Evolutionary conservation across 2,797 vertebrate genomes (phyloP), one percentile per base, ranked within the genome.

Genomic region (Crenichthys baileyi): DNA sequence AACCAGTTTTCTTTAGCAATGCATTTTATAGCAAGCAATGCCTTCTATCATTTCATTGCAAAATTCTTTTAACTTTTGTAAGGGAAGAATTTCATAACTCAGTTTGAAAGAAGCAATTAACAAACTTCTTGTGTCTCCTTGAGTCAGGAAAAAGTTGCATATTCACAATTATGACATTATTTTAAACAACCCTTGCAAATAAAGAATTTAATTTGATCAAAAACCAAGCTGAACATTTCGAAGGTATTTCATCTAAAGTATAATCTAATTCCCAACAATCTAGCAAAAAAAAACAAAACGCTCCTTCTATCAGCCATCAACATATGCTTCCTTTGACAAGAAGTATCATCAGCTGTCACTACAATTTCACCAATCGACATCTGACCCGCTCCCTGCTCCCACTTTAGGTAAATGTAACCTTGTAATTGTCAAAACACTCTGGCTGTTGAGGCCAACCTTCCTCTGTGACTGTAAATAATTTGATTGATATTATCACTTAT

Each of bases 391-490:
- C 51, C 3, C 29, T 20, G 2, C 73, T 61, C 44, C 50, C 68
- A 71, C 31, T 70, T 78, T 77, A 80, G 73, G 73, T 73, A 55
- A 53, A 68, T n/a, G 78, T 44, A 71, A 77, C 65, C 55, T 73
- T 81, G 72, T 81, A 79, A 89, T 79, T 84, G 71, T 80, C 61
- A 73, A 78, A 85, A 58, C 41, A 63, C 26, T 77, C 51, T n/a
- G 50, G 63, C 72, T 77, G 39, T 65, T 77, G 48, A 84, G 39
- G 77, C 68, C 58, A 63, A 50, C 51, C 70, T 68, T 79, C 46
- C 65, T 86, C 85, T 50, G 65, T 81, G 81, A 82, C 75, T 77
- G 50, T n/a, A 76, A 80, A 83, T 89, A 76, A 90, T 89, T 85
- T 82, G 75, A 63, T 80, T 58, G 71, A 51, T 85, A 79, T 82